Conservation (phyloP, 2,797 vertebrate species). For the Onychomys arenicola region DNA sequence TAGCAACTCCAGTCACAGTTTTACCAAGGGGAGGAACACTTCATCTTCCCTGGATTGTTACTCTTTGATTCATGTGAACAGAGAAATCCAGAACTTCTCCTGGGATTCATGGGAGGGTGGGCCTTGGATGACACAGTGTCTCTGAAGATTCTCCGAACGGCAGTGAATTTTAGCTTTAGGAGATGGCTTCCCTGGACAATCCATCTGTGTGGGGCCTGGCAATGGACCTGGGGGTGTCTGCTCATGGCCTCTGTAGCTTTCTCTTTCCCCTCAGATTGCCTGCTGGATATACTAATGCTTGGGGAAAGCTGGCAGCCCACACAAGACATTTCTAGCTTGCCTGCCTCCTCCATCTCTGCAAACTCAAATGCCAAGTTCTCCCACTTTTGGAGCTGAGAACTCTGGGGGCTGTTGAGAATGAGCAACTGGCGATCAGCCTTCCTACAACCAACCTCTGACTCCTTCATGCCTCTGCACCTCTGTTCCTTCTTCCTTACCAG, state of each 20-base stretch:
- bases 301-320: conserved; percentile 54
- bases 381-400: conserved; percentile 45
- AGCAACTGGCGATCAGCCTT: not conserved
- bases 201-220: not conserved
- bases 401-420: conserved; percentile 11
- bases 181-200: not conserved
- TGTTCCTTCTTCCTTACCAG: not conserved
- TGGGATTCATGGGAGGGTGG: not conserved
- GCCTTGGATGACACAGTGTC: not conserved
- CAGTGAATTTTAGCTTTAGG: not conserved
- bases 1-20: not conserved
- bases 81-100: not conserved
- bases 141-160: not conserved
- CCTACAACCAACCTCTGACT: not conserved
- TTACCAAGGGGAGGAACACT: not conserved
- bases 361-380: conserved; percentile 68
- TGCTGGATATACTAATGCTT: conserved; percentile 3
- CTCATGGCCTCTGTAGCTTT: not conserved
- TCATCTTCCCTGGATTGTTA: not conserved
- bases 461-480: too few relatives aligned
- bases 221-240: not conserved
- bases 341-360: conserved; percentile 56
- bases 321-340: conserved; percentile 67
- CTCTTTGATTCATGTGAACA: conserved; percentile 8
- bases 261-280: not conserved